phyloP scores from a whole-genome alignment of 2,797 vertebrate genomes.

The Molossus alvarezi region DNA sequence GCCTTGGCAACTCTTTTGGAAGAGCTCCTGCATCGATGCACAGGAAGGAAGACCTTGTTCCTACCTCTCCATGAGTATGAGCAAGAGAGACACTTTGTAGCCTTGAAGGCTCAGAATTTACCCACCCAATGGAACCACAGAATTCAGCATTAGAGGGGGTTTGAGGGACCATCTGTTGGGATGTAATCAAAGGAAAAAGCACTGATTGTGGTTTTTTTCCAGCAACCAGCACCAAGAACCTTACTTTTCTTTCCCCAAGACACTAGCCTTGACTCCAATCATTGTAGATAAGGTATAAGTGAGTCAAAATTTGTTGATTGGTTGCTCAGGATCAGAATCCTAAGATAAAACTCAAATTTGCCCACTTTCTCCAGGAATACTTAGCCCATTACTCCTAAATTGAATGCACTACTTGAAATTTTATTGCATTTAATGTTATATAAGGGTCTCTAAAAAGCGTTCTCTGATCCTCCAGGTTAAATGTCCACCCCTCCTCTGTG shows the following conservation, averaged over 20 bases:
- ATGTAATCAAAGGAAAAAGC: background rate
- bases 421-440: background rate
- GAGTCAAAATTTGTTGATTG: background rate
- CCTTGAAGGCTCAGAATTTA: background rate
- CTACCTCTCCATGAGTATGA: background rate
- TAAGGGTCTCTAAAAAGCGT: background rate
- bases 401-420: background rate
- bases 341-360: background rate
- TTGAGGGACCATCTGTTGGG: background rate
- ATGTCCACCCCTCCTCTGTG: background rate
- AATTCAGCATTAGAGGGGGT: background rate
- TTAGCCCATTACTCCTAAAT: background rate
- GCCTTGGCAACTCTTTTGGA: conserved; percentile 54
- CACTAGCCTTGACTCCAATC: background rate
- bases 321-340: background rate
- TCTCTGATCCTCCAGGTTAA: background rate
- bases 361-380: background rate
- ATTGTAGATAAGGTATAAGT: background rate
- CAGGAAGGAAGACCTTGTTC: background rate
- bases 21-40: background rate
- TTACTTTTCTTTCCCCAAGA: background rate
- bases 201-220: background rate
- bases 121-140: fast-evolving
- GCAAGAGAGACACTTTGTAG: background rate
- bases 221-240: background rate